phyloP scores from a whole-genome alignment of 2,888 invertebrate species.

The Drosophila mayaguana region DNA sequence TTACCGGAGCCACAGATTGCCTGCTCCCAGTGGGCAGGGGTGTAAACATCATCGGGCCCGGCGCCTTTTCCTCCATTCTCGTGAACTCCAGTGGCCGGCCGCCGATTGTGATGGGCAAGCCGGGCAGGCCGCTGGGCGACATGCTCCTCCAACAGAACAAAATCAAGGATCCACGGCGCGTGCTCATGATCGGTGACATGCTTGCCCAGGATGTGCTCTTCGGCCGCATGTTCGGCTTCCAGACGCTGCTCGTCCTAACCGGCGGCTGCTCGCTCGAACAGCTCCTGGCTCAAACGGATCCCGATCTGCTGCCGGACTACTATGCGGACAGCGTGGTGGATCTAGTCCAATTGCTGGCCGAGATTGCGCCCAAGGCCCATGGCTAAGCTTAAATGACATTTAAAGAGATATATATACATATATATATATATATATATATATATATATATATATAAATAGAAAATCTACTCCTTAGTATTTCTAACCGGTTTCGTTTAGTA shows the following conservation, averaged over 20 bases:
- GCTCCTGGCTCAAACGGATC: conserved; percentile 57
- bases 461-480: background rate
- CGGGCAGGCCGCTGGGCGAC: conserved; percentile 83
- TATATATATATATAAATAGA: background rate
- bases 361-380: conserved; percentile 54
- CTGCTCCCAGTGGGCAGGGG: conserved; percentile 79
- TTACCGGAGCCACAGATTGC: conserved; percentile 85
- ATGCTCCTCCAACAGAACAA: conserved; percentile 71
- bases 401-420: background rate
- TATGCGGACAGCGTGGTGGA: conserved; percentile 82
- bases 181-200: conserved; percentile 95
- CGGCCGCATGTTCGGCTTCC: conserved; percentile 89
- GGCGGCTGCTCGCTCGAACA: conserved; percentile 76
- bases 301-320: conserved; percentile 76
- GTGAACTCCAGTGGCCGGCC: conserved; percentile 80
- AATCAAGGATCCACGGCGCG: conserved; percentile 87
- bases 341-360: conserved; percentile 72
- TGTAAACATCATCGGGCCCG: conserved; percentile 84
- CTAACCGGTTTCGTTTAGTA: background rate
- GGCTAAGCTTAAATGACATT: conserved; percentile 12
- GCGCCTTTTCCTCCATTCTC: conserved; percentile 83
- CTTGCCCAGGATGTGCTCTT: conserved; percentile 92
- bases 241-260: conserved; percentile 91
- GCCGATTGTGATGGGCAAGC: conserved; percentile 85
- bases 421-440: background rate